These are phyloP conservation scores for Nasua narica DNA, from an alignment of 2,797 vertebrate genomes.

Conservation along the genomic window DNA sequence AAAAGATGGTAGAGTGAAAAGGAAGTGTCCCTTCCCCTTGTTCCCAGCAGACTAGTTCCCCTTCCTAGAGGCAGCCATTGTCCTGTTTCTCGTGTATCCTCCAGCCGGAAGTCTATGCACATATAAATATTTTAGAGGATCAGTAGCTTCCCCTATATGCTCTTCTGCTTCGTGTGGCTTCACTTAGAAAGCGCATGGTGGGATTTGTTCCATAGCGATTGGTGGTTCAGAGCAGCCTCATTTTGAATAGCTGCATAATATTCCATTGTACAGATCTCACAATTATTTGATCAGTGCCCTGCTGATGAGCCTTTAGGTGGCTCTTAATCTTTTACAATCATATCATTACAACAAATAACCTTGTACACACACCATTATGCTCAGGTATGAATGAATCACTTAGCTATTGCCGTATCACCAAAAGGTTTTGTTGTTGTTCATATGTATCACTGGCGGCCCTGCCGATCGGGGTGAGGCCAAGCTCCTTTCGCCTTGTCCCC, in stretches of 20 bases:
- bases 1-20: not conserved
- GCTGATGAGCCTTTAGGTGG: not conserved
- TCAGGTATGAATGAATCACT: not conserved
- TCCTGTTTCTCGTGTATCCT: not conserved
- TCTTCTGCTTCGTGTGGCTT: not conserved
- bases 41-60: not conserved
- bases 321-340: not conserved
- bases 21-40: not conserved
- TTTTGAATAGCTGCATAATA: constrained; percentile 51
- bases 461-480: not conserved
- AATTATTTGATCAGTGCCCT: not conserved
- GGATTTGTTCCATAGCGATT: not conserved
- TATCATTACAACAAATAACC: not conserved
- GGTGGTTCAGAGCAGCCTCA: not conserved
- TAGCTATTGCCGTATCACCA: not conserved
- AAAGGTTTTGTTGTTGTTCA: not conserved
- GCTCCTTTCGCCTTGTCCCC: not conserved
- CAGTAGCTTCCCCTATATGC: not conserved
- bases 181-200: not conserved
- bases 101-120: not conserved
- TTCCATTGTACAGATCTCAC: not conserved
- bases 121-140: not conserved
- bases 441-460: not conserved
- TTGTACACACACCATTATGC: not conserved
- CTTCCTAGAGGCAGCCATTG: not conserved